Percentiles rank a stretch among this genome's conserved stretches.
Conservation (phyloP, 2,888 invertebrate species). For the Xanthia icteritia region DNA sequence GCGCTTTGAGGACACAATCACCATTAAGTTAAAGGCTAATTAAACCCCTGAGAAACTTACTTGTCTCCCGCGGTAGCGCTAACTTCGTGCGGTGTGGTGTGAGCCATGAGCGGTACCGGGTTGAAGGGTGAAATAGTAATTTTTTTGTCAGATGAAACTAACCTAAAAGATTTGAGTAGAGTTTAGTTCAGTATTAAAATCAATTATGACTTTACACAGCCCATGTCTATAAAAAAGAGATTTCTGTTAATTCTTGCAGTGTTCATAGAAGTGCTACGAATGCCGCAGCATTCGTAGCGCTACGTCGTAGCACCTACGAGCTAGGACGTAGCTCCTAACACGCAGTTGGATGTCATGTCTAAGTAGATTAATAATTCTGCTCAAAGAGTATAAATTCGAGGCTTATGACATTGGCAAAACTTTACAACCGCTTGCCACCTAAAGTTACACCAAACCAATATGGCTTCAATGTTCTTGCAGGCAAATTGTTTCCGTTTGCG, state of each 20-base stretch:
- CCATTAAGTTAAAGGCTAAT: slow-evolving; percentile 87
- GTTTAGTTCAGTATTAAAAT: not conserved
- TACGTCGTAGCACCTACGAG: not conserved
- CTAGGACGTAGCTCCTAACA: slow-evolving; percentile 18
- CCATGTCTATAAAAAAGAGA: not conserved
- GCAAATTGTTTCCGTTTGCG: slow-evolving; percentile 87
- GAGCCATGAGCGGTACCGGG: slow-evolving; percentile 60
- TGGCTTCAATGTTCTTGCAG: slow-evolving; percentile 77
- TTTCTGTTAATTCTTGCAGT: not conserved
- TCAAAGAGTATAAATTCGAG: not conserved
- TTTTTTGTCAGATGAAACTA: not conserved
- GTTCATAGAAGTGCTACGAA: not conserved
- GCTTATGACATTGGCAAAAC: not conserved
- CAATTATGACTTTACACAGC: not conserved
- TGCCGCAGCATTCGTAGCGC: not conserved
- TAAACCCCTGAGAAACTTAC: slow-evolving; percentile 85
- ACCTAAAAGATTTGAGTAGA: not conserved
- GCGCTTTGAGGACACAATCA: slow-evolving; percentile 80
- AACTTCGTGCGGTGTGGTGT: slow-evolving; percentile 70
- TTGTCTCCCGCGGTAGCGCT: slow-evolving; percentile 77
- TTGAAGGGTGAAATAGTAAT: not conserved
- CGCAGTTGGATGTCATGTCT: not conserved
- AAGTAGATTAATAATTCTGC: too few relatives aligned
- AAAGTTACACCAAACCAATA: slow-evolving; percentile 65
- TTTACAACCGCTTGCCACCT: slow-evolving; percentile 41